Percentiles rank a stretch among this genome's conserved stretches.
phyloP scores from a whole-genome alignment of 2,797 vertebrate genomes.

The Halcyon smyrnensis region DNA sequence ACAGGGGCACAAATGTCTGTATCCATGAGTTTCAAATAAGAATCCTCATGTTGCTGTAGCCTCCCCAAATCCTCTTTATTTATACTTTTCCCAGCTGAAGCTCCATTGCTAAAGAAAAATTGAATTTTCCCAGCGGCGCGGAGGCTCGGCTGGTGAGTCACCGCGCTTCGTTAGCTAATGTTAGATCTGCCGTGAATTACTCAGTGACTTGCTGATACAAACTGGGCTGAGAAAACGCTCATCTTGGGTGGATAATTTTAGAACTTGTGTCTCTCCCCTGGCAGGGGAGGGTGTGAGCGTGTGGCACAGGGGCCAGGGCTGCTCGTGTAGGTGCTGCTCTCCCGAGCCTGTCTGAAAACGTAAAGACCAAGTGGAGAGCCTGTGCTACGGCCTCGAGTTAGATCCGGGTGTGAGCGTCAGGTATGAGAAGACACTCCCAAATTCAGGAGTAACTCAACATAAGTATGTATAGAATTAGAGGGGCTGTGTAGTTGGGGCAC shows the following conservation, averaged over 20 bases:
- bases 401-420: neutral
- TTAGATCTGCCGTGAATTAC: neutral
- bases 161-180: neutral
- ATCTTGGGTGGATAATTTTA: neutral
- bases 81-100: neutral
- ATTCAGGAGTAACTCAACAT: neutral
- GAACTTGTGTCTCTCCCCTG: conserved; percentile 8
- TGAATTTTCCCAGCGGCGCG: neutral
- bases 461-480: neutral
- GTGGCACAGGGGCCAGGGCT: neutral
- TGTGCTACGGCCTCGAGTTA: neutral
- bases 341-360: neutral
- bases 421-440: neutral
- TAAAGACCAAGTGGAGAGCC: neutral
- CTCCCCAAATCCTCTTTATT: neutral
- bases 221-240: neutral
- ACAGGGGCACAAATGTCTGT: rapidly evolving
- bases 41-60: neutral
- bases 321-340: neutral
- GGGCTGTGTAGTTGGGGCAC: neutral
- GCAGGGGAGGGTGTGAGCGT: neutral
- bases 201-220: neutral
- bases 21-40: neutral
- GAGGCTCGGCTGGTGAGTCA: conserved; percentile 42
- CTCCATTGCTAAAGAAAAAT: neutral